Percentiles rank a stretch among this genome's conserved stretches.
Evolutionary conservation across 2,888 invertebrate genomes (phyloP).

Genomic region (Molanna angustata): DNA sequence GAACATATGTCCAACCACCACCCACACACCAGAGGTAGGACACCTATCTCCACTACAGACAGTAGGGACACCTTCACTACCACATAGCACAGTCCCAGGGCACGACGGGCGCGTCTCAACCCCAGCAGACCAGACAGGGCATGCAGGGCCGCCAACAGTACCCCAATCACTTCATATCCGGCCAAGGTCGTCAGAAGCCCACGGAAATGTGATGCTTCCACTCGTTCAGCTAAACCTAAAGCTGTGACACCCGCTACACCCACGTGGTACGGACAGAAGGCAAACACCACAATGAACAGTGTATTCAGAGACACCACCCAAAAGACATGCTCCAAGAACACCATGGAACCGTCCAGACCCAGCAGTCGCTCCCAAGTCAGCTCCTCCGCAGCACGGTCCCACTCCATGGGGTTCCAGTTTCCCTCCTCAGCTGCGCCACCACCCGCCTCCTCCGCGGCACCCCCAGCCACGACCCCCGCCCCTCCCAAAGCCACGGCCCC

Average conservation of each 20-base stretch:
- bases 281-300: conserved; percentile 94
- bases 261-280: conserved; percentile 95
- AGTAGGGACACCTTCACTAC: conserved; percentile 88
- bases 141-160: conserved; percentile 79
- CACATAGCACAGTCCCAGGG: conserved; percentile 91
- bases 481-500: conserved; percentile 34
- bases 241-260: conserved; percentile 80
- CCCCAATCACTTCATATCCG: conserved; percentile 90
- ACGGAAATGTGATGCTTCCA: conserved; percentile 75
- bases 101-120: conserved; percentile 74
- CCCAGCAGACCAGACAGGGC: conserved; percentile 77
- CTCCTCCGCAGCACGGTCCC: conserved; percentile 97
- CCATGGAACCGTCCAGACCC: conserved; percentile 93
- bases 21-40: conserved; percentile 94
- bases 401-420: conserved; percentile 98
- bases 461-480: conserved; percentile 38
- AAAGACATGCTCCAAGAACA: conserved; percentile 97
- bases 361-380: conserved; percentile 96
- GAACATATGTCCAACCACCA: conserved; percentile 99
- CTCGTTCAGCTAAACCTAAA: conserved; percentile 65
- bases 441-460: conserved; percentile 42
- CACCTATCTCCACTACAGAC: conserved; percentile 95
- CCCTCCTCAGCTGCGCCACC: conserved; percentile 71
- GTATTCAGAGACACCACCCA: conserved; percentile 98
- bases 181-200: conserved; percentile 88